Base-by-base conservation (phyloP, 2,888 invertebrate species). In the Agonopterix heracliana region DNA sequence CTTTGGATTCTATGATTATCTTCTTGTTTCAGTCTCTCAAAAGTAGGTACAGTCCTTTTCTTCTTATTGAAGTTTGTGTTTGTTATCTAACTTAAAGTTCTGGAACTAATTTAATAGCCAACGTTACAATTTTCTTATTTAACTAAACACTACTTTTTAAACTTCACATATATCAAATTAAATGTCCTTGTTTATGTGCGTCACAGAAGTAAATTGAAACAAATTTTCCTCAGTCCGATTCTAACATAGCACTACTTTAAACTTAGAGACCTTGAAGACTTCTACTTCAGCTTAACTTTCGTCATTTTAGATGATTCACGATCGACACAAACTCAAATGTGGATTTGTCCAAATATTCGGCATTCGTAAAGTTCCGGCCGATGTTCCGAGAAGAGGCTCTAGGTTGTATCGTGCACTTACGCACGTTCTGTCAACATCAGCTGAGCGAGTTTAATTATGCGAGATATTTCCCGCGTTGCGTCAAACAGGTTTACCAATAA, bases 231-330 rank as follows among this genome's bases (percentile, higher is more conserved):
- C 61, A 69, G 68, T 59, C 61, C 54, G 56, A 61, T 51, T 56
- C 65, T 57, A 62, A 66, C 61, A 64, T 61, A 26, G 65, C 59
- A 68, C 63, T 68, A 67, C 57, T 68, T 66, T 59, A 65, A 65
- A 59, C 69, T 68, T 64, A 65, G 62, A 59, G 66, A 60, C 74
- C 74, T 78, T 71, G 77, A 63, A 52, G 60, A 70, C 67, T 73
- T 74, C 70, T 64, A 64, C 65, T 88, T 88, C 81, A 87, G 81
- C 77, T 86, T 88, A 66, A 87, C 87, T 87, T 85, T 88, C 83
- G 88, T 81, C 88, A 87, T 88, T 84, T 83, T 87, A 78, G 66
- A 75, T 88, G 86, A 88, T 66, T 88, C 88, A 88, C 81, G 58
- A 67, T 54, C 60, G 55, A 60, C 53, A 55, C 56, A 65, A 59